phyloP scores from a whole-genome alignment of 2,888 invertebrate species.

The Acrobasis consociella region DNA sequence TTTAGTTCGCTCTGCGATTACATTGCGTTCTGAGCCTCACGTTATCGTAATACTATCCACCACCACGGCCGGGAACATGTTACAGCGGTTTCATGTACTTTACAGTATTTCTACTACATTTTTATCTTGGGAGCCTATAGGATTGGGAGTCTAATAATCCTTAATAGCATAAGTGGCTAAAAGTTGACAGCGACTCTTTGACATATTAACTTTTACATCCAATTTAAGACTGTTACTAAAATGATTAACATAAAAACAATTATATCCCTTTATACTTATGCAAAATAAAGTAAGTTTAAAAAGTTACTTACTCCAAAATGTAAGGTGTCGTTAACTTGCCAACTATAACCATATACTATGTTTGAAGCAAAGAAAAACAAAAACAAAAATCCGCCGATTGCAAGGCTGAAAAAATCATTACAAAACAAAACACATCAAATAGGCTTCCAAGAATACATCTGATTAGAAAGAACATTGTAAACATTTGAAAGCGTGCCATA shows the following conservation, averaged over 20 bases:
- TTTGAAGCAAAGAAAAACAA: too few relatives aligned
- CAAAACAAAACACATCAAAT: slow-evolving; percentile 45
- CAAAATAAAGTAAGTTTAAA: too few relatives aligned
- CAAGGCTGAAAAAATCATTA: slow-evolving; percentile 1
- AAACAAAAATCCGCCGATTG: too few relatives aligned
- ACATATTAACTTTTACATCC: too few relatives aligned
- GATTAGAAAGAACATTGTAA: slow-evolving; percentile 70
- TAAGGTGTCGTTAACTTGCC: too few relatives aligned
- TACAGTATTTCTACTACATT: slow-evolving; percentile 53
- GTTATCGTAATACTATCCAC: slow-evolving; percentile 52
- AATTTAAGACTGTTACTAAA: too few relatives aligned
- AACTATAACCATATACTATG: too few relatives aligned
- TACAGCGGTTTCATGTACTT: slow-evolving; percentile 56
- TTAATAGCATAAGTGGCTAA: too few relatives aligned
- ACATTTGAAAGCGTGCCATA: slow-evolving; percentile 82
- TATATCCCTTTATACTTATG: too few relatives aligned
- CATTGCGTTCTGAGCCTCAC: slow-evolving; percentile 44
- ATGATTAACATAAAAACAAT: too few relatives aligned
- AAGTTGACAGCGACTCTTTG: too few relatives aligned
- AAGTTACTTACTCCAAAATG: too few relatives aligned
- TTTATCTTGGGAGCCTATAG: slow-evolving; percentile 60
- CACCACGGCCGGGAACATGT: slow-evolving; percentile 62
- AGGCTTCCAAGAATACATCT: slow-evolving; percentile 66
- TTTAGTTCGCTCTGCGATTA: slow-evolving; percentile 33
- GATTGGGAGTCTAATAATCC: neutral